Conservation (phyloP, 2,888 invertebrate species). For the Phaonia tiefii region DNA sequence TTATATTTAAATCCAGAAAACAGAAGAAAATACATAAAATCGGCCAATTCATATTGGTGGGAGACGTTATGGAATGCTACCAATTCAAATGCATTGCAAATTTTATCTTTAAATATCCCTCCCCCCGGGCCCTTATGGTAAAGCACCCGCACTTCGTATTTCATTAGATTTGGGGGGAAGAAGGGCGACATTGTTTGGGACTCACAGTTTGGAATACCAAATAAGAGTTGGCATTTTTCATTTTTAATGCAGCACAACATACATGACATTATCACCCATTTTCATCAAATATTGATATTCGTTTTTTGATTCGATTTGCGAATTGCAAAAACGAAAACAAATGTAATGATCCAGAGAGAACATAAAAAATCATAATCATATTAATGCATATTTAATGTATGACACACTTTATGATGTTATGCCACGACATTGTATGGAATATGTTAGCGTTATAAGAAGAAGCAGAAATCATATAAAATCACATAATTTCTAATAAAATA, state of each 20-base stretch:
- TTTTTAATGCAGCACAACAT: slow-evolving; percentile 31
- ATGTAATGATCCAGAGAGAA: slow-evolving; percentile 1
- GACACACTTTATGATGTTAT: slow-evolving; percentile 55
- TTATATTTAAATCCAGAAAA: slow-evolving; percentile 64
- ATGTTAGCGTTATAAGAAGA: no score
- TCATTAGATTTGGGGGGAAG: no score
- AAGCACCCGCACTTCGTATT: background rate
- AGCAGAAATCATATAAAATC: slow-evolving; percentile 37
- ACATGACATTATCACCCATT: slow-evolving; percentile 20
- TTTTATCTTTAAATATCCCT: slow-evolving; percentile 4
- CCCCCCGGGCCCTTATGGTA: background rate
- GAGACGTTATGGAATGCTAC: background rate
- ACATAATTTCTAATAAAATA: slow-evolving; percentile 68
- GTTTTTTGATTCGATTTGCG: slow-evolving; percentile 17
- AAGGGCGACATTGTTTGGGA: slow-evolving; percentile 36
- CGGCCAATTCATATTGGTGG: slow-evolving; percentile 55
- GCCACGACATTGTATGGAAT: slow-evolving; percentile 41
- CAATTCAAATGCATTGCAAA: slow-evolving; percentile 29
- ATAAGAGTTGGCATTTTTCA: background rate
- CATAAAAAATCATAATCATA: slow-evolving; percentile 53
- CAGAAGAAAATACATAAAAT: slow-evolving; percentile 53
- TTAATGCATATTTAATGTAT: slow-evolving; percentile 67
- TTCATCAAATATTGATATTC: slow-evolving; percentile 40
- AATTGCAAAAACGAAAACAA: slow-evolving; percentile 11
- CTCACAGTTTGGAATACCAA: slow-evolving; percentile 51